Evolutionary conservation across 2,888 invertebrate species (phyloP), one percentile per base, ranked within the genome.

Genomic region (Catocala nupta): DNA sequence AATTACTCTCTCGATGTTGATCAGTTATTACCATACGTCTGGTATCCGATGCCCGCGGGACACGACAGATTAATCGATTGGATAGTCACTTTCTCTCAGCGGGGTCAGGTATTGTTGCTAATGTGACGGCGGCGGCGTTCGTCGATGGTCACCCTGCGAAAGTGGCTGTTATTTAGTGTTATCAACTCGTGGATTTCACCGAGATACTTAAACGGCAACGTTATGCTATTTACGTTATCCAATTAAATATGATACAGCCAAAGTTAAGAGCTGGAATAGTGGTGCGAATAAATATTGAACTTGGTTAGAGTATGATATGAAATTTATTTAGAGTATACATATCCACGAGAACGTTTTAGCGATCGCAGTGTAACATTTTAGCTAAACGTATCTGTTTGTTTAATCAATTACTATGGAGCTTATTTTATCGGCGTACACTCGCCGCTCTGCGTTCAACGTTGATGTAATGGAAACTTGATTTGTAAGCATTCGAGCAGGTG

Each of bases 1-100:
- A 89, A 90, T 90, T 89, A 87, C 77, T 65, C 52, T 68, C 57
- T 81, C 81, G 81, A 82, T 82, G 83, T 81, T 70, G 85, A 87
- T 90, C 83, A 87, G 90, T 88, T 90, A 90, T 90, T 90, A 87
- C 83, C 73, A 80, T 80, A 75, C 80, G 84, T 83, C 83, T 87
- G 83, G 86, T 89, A 86, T 85, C 81, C 78, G 75, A 80, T 83
- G 82, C 86, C 89, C 83, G 69, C 81, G 75, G 88, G 88, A 81
- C 83, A 81, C 77, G 65, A 74, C 82, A 85, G 86, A 90, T 91
- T 90, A 91, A 92, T 91, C 88, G 89, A 86, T 88, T 84, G 84
- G 77, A 80, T 81, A 75, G 82, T 78, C 78, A 86, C 91, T 92
- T 93, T 93, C 92, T 85, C 91, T 72, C 65, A 55, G 34, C 55